These are phyloP conservation scores for Tiphia femorata DNA, from an alignment of 2,888 invertebrate genomes.

Conservation along the genomic window DNA sequence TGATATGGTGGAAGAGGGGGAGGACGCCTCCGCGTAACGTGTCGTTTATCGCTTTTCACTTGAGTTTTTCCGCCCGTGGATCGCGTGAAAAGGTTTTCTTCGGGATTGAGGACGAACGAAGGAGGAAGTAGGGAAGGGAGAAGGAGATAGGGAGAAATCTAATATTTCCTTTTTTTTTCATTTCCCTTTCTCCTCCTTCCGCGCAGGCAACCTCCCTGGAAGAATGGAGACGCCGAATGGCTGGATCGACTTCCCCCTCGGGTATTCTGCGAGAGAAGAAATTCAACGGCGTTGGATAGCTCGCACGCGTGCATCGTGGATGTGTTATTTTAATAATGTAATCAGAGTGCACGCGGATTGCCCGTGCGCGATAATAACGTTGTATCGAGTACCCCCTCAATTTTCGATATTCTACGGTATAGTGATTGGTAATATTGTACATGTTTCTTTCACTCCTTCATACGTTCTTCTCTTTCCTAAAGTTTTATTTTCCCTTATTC, in stretches of 20 bases:
- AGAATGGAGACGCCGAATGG: slow-evolving; percentile 42
- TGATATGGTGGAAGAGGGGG: slow-evolving; percentile 36
- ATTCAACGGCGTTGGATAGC: slow-evolving; percentile 14
- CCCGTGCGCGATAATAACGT: too few species aligned
- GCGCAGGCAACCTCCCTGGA: slow-evolving; percentile 35
- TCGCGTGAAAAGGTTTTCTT: slow-evolving; percentile 37
- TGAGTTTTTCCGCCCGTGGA: slow-evolving; percentile 28
- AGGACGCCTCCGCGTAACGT: slow-evolving; percentile 37
- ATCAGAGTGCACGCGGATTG: too few species aligned
- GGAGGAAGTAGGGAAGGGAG: neutral
- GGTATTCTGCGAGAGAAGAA: slow-evolving; percentile 29
- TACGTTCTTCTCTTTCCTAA: too few species aligned
- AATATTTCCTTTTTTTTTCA: slow-evolving; percentile 51
- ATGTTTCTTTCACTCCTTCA: too few species aligned
- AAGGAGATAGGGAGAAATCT: slow-evolving; percentile 33
- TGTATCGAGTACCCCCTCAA: too few species aligned
- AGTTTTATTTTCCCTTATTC: too few species aligned
- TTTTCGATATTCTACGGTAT: too few species aligned
- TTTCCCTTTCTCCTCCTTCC: too few species aligned
- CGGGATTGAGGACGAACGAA: neutral
- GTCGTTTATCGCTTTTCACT: slow-evolving; percentile 45
- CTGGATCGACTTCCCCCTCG: slow-evolving; percentile 28
- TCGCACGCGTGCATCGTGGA: neutral
- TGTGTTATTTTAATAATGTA: slow-evolving; percentile 29
- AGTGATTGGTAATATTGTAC: too few species aligned